Conservation (phyloP, 2,888 invertebrate genomes). For the Archips crataeganus region DNA sequence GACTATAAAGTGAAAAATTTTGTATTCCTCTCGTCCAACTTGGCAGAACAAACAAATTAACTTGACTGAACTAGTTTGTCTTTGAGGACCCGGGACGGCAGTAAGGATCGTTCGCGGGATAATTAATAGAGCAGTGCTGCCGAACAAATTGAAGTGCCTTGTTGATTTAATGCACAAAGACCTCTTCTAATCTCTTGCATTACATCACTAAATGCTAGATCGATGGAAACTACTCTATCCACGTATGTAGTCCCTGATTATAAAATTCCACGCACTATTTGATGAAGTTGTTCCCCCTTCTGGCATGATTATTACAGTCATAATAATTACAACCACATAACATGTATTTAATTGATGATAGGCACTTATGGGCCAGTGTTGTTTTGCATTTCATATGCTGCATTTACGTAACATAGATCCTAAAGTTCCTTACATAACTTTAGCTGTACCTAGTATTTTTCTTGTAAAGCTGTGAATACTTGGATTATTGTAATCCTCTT, state of each 20-base stretch:
- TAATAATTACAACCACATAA: conserved; percentile 23
- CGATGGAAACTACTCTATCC: conserved; percentile 39
- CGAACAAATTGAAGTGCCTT: conserved; percentile 49
- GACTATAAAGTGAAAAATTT: conserved; percentile 24
- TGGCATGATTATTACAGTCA: conserved; percentile 10
- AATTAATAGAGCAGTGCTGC: conserved; percentile 50
- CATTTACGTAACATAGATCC: neutral
- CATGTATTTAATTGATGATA: conserved; percentile 28
- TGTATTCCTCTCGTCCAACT: conserved; percentile 24
- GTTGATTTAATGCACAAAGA: conserved; percentile 48
- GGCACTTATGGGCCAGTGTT: conserved; percentile 22
- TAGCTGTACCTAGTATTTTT: neutral
- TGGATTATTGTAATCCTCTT: conserved; percentile 20
- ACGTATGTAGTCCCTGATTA: conserved; percentile 17
- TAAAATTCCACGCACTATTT: conserved; percentile 17
- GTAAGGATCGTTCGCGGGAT: conserved; percentile 46
- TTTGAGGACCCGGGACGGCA: conserved; percentile 21
- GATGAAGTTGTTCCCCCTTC: conserved; percentile 24
- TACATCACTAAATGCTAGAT: conserved; percentile 45
- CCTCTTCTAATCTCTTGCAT: conserved; percentile 42
- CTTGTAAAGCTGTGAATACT: neutral
- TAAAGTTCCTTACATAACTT: neutral
- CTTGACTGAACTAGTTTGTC: conserved; percentile 39
- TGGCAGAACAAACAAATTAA: conserved; percentile 39
- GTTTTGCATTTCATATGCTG: conserved; percentile 9